Conservation (phyloP, 2,797 vertebrate genomes). For the Graptemys geographica region DNA sequence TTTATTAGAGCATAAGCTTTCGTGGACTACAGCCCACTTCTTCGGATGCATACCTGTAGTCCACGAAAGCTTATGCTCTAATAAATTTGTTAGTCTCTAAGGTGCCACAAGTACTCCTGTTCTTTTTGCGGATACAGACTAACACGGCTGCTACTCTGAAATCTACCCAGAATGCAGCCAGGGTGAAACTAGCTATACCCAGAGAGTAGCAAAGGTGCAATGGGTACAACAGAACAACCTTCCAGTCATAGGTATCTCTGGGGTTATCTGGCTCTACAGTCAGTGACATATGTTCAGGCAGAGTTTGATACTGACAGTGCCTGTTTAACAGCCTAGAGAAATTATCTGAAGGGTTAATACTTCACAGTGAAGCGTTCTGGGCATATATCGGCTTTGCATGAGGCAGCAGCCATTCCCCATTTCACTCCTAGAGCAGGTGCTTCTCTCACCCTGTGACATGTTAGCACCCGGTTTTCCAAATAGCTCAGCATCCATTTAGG, state of each 20-base stretch:
- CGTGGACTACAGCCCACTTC: no score
- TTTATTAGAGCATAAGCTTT: no score
- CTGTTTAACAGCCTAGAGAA: not conserved
- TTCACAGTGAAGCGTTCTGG: not conserved
- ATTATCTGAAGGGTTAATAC: not conserved
- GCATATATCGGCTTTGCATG: not conserved
- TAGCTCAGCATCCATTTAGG: not conserved
- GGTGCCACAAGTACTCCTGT: no score
- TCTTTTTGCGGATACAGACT: no score
- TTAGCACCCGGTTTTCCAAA: not conserved
- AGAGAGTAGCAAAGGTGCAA: not conserved
- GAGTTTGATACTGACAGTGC: not conserved
- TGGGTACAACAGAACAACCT: not conserved
- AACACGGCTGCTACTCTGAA: no score
- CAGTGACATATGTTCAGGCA: not conserved
- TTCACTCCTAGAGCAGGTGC: not conserved
- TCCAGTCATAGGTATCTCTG: not conserved
- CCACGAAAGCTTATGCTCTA: no score
- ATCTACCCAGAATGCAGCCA: not conserved
- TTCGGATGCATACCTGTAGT: no score
- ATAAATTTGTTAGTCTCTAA: no score
- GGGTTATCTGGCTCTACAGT: not conserved
- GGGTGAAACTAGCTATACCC: no score
- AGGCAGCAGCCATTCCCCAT: not conserved
- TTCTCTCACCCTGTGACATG: not conserved